Evolutionary conservation across 1,140 invertebrate species (phyloP).

Genomic region (Lasioglossum baleicum): DNA sequence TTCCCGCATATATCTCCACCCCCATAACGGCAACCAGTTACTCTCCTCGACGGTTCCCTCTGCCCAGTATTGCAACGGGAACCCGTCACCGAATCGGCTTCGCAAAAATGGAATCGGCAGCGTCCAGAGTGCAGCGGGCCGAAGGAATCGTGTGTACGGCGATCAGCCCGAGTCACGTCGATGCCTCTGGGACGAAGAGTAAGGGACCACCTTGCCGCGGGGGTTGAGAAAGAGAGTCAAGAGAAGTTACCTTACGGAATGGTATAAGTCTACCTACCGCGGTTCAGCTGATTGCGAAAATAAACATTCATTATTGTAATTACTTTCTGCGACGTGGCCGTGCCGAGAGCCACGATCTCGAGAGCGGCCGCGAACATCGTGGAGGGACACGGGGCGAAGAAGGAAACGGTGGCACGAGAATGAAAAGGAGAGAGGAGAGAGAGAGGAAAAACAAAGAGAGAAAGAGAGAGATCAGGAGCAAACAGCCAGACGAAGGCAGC

Average conservation of each 20-base stretch:
- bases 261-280: slow-evolving; percentile 72
- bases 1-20: no score
- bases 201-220: slow-evolving; percentile 70
- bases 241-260: slow-evolving; percentile 62
- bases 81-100: slow-evolving; percentile 30
- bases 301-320: slow-evolving; percentile 76
- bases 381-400: background rate
- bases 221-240: slow-evolving; percentile 60
- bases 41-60: no score
- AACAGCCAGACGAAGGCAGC: background rate
- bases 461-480: background rate
- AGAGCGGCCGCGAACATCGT: slow-evolving; percentile 19
- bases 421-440: background rate
- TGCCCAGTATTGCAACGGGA: background rate
- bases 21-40: no score
- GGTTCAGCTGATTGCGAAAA: slow-evolving; percentile 71
- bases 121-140: slow-evolving; percentile 4
- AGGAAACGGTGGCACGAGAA: slow-evolving; percentile 18
- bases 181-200: slow-evolving; percentile 41
- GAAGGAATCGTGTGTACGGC: slow-evolving; percentile 33
- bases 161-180: slow-evolving; percentile 54
- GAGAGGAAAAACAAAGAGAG: background rate
- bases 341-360: slow-evolving; percentile 54
- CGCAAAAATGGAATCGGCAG: slow-evolving; percentile 33
- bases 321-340: slow-evolving; percentile 71